Percentiles rank a stretch among this genome's conserved stretches.
Evolutionary conservation across 2,113 vertebrate species (phyloP).

Genomic region (Gallinago undulata): DNA sequence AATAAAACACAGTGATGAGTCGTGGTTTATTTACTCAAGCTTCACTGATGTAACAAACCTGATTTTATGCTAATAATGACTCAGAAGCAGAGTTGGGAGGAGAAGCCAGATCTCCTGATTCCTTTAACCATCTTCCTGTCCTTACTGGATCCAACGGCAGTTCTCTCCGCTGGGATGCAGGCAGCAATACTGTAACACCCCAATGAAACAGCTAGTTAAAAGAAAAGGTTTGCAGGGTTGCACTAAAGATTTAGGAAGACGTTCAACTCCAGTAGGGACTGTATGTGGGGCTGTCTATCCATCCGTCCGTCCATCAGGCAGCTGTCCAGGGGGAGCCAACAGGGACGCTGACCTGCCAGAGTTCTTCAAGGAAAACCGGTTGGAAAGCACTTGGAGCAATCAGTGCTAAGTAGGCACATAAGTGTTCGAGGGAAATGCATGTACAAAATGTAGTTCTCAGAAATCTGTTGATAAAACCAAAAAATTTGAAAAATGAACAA

Average conservation of each 20-base stretch:
- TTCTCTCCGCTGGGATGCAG: not conserved
- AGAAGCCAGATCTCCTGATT: conserved; percentile 52
- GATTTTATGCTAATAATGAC: conserved; percentile 65
- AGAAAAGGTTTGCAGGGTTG: not conserved
- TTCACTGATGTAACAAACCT: conserved; percentile 66
- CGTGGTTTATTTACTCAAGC: conserved; percentile 65
- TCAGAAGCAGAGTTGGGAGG: conserved; percentile 42
- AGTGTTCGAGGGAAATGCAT: not conserved
- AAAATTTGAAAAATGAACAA: conserved; percentile 37
- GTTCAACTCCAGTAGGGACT: not conserved
- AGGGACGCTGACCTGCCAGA: accelerated
- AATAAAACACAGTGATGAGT: conserved; percentile 61
- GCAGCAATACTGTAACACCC: not conserved
- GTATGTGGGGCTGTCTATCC: accelerated
- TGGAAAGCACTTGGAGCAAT: conserved; percentile 28
- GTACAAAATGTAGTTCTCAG: conserved; percentile 34
- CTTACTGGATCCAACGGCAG: not conserved
- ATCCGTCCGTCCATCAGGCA: not conserved
- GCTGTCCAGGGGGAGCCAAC: not conserved
- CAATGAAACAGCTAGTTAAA: not conserved
- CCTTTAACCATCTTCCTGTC: not conserved
- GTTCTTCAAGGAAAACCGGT: not conserved
- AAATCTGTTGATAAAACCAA: conserved; percentile 45
- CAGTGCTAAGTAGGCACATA: not conserved
- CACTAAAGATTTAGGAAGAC: not conserved